Evolutionary conservation across 1,140 invertebrate species (phyloP).

Genomic region (Pachypeltis micranthus): DNA sequence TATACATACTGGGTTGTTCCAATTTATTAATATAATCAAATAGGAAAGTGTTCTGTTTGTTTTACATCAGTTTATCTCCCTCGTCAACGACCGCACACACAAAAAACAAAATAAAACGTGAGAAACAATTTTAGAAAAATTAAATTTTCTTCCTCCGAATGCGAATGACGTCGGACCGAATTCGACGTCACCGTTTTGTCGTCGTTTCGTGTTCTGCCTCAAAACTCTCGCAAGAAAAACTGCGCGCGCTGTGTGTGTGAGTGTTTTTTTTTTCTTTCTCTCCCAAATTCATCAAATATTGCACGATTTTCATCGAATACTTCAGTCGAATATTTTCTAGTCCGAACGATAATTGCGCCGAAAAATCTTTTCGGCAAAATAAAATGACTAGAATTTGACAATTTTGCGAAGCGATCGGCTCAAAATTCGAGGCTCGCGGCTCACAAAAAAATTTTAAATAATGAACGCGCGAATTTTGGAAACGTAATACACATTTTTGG

Average conservation of each 20-base stretch:
- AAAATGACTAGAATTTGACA: not conserved
- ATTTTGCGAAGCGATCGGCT: not conserved
- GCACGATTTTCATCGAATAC: too few relatives aligned
- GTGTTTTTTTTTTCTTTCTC: too few relatives aligned
- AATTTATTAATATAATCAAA: slow-evolving; percentile 1
- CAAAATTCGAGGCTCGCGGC: not conserved
- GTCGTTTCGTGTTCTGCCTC: too few relatives aligned
- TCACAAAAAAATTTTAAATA: not conserved
- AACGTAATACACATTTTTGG: not conserved
- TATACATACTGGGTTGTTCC: slow-evolving; percentile 23
- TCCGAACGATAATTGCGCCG: not conserved
- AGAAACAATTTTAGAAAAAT: not conserved
- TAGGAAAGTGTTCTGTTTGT: slow-evolving; percentile 4
- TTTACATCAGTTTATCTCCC: not conserved
- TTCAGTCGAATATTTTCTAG: not conserved
- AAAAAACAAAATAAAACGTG: slow-evolving; percentile 2
- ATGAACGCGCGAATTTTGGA: not conserved
- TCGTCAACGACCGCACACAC: not conserved
- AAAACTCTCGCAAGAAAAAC: too few relatives aligned
- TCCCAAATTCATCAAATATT: not conserved
- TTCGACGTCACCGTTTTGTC: too few relatives aligned
- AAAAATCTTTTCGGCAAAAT: not conserved
- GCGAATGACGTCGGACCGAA: not conserved
- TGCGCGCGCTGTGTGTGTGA: too few relatives aligned
- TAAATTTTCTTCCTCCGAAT: not conserved